Percentiles rank a stretch among this genome's conserved stretches.
Evolutionary conservation across 2,113 vertebrate genomes (phyloP).

Genomic region (Oxyura jamaicensis): DNA sequence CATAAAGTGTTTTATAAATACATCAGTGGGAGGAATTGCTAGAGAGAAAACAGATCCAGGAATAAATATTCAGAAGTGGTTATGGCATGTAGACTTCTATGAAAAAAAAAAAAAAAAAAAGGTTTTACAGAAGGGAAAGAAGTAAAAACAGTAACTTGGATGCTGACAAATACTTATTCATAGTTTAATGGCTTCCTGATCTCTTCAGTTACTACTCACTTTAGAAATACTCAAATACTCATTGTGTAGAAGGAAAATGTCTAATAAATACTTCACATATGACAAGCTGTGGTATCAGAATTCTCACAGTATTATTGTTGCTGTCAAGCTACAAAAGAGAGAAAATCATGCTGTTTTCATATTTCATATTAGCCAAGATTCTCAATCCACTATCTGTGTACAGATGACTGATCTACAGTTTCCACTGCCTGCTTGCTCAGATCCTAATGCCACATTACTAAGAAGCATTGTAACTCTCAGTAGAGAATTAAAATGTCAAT

Average conservation of each 20-base stretch:
- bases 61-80: conserved; percentile 33
- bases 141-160: not conserved
- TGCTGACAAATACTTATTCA: not conserved
- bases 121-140: not conserved
- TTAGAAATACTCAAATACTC: not conserved
- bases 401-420: too few relatives aligned
- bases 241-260: not conserved
- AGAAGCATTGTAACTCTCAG: too few relatives aligned
- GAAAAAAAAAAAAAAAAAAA: not conserved
- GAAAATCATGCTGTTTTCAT: not conserved
- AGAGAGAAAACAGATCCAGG: not conserved
- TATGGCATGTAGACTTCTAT: not conserved
- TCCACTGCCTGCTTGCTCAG: too few relatives aligned
- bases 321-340: not conserved
- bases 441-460: too few relatives aligned
- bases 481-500: too few relatives aligned
- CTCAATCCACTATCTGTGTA: not conserved
- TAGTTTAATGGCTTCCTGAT: not conserved
- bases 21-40: not conserved
- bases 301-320: not conserved
- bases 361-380: not conserved
- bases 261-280: not conserved
- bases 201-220: not conserved
- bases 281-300: too few relatives aligned
- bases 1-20: conserved; percentile 62